Percentiles rank a stretch among this genome's conserved stretches.
phyloP scores from a whole-genome alignment of 2,797 vertebrate genomes.

The Loris lydekkerianus region DNA sequence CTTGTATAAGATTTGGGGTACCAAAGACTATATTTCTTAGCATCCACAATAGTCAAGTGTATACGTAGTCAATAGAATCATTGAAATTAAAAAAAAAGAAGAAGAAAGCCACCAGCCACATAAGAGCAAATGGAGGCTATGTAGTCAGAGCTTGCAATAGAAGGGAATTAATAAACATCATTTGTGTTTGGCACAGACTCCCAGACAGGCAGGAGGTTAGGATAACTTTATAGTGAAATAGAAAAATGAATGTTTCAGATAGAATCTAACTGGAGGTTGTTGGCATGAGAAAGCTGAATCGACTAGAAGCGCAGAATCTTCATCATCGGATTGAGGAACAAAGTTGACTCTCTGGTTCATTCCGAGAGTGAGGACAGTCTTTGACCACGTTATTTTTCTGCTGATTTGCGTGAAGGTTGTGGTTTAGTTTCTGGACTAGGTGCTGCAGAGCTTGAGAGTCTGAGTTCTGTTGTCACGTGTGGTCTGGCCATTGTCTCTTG shows the following conservation, averaged over 20 bases:
- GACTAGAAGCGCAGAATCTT: not conserved
- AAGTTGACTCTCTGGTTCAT: not conserved
- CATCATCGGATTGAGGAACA: not conserved
- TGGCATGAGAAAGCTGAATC: no score
- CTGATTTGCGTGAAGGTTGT: not conserved
- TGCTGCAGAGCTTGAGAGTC: not conserved
- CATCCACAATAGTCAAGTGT: not conserved
- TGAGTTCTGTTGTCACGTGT: not conserved
- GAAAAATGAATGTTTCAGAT: not conserved
- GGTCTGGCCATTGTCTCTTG: not conserved
- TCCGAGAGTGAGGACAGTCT: not conserved
- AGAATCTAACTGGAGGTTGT: not conserved
- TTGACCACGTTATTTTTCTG: not conserved
- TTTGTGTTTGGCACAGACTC: not conserved
- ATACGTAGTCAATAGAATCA: not conserved
- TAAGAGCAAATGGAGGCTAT: not conserved
- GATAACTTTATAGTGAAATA: not conserved
- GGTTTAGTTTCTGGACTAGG: not conserved
- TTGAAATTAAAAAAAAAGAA: not conserved
- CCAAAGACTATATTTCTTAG: not conserved
- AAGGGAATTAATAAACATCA: not conserved
- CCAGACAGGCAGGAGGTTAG: not conserved
- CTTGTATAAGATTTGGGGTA: not conserved
- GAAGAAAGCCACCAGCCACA: not conserved
- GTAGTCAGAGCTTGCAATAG: not conserved